Conservation (phyloP, 2,113 vertebrate species). For the Maccullochella peelii region DNA sequence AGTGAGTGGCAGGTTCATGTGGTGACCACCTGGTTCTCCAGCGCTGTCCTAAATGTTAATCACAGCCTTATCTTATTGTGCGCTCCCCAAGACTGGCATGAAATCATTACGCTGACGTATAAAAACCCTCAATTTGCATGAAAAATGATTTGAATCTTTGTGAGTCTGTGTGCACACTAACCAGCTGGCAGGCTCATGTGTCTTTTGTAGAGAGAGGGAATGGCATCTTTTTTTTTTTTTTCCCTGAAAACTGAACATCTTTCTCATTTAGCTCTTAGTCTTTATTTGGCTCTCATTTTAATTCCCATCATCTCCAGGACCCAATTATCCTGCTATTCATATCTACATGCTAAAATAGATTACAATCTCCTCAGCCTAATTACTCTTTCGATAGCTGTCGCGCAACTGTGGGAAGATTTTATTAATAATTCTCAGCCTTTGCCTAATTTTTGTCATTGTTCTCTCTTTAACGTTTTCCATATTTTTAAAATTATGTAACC, state of each 20-base stretch:
- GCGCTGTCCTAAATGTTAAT: slow-evolving; percentile 10
- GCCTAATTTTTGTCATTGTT: slow-evolving; percentile 17
- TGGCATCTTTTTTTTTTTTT: neutral
- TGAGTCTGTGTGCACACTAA: neutral
- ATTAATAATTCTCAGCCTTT: slow-evolving; percentile 52
- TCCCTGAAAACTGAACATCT: slow-evolving; percentile 2
- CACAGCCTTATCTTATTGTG: slow-evolving; percentile 1
- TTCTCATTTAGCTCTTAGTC: slow-evolving; percentile 45
- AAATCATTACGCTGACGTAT: neutral
- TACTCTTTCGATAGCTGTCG: slow-evolving; percentile 61
- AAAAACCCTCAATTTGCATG: slow-evolving; percentile 38
- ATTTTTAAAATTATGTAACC: slow-evolving; percentile 8
- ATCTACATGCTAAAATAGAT: slow-evolving; percentile 74
- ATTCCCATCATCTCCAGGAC: slow-evolving; percentile 49
- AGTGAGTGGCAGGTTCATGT: neutral
- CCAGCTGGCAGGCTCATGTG: slow-evolving; percentile 31
- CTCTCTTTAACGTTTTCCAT: neutral
- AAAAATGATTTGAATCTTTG: slow-evolving; percentile 39
- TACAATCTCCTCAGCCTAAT: slow-evolving; percentile 73
- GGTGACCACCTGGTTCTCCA: slow-evolving; percentile 21
- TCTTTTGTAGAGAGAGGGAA: neutral
- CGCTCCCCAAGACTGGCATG: neutral
- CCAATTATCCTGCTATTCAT: slow-evolving; percentile 74
- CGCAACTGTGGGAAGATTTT: slow-evolving; percentile 52
- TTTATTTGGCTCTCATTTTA: slow-evolving; percentile 56